Evolutionary conservation across 2,797 vertebrate species (phyloP), one percentile per base, ranked within the genome.

Genomic region (Distichodus sexfasciatus): DNA sequence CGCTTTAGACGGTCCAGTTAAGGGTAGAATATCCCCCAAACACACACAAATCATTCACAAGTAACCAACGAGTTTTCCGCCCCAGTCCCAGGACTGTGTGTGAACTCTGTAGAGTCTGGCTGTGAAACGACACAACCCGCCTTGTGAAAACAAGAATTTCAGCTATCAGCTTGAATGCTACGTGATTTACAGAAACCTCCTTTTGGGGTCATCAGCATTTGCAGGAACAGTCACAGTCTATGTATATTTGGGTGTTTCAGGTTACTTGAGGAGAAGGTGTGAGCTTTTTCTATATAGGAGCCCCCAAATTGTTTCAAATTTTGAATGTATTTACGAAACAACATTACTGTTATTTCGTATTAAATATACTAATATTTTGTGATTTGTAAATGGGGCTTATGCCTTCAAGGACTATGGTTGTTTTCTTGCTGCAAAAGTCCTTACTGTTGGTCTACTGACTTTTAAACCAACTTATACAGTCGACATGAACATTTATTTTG

Each of bases 31-130:
- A 73, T 68, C 21, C 40, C 70, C 59, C 19, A 69, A 66, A 78
- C 69, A 77, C 67, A 81, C 78, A 81, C 80, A 82, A 78, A 80
- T 81, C 74, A 70, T 75, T 67, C 74, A 73, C 46, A 26, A 35
- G 33, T 60, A 66, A 61, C 62, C 24, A 60, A 65, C 59, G 28
- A 67, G 47, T 55, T 63, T 77, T 72, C 35, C 48, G 46, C 36
- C 29, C 14, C 26, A 36, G 24, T 70, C 67, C 29, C 15, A 38
- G 10, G 48, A 51, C 31, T 41, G 51, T 67, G 15, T 44, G 46
- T 47, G 55, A 71, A 35, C 9, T 36, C 40, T 31, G 6, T 46
- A 5, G 21, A 64, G 55, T 24, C 8, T 26, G 50, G 61, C 67
- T 46, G 57, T 71, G 15, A 69, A 66, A 72, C 65, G 36, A 50